Evolutionary conservation across 2,797 vertebrate genomes (phyloP).

Genomic region (Schizothorax lantsangensis): DNA sequence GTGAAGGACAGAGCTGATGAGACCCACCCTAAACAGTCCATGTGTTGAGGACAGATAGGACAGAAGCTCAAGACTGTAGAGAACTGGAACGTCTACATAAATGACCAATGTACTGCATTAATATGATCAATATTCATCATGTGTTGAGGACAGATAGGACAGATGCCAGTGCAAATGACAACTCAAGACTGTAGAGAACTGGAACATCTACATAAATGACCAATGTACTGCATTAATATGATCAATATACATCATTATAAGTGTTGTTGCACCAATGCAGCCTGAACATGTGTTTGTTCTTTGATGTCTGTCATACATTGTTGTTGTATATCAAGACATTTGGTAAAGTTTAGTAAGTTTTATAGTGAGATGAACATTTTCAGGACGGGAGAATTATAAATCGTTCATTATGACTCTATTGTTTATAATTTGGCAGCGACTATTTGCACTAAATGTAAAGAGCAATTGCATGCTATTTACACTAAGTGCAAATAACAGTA

Average conservation of each 20-base stretch:
- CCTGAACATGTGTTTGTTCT: neutral
- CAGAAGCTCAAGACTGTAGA: neutral
- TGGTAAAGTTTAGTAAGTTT: neutral
- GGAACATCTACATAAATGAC: neutral
- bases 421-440: too few species aligned
- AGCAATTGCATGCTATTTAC: too few species aligned
- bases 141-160: constrained; percentile 16
- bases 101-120: neutral
- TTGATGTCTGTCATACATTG: neutral
- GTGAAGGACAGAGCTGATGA: neutral
- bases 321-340: too few species aligned
- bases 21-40: constrained; percentile 1
- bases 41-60: constrained; percentile 21
- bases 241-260: neutral
- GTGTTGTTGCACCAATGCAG: neutral
- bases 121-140: neutral
- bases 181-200: neutral
- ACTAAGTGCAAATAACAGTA: too few species aligned
- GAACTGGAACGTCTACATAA: too few species aligned
- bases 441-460: too few species aligned
- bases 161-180: neutral
- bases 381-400: neutral
- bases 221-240: neutral
- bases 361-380: neutral
- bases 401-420: neutral